These are phyloP conservation scores for Corythoichthys haematopterus DNA, from an alignment of 2,113 vertebrate genomes.

Conservation along the genomic window DNA sequence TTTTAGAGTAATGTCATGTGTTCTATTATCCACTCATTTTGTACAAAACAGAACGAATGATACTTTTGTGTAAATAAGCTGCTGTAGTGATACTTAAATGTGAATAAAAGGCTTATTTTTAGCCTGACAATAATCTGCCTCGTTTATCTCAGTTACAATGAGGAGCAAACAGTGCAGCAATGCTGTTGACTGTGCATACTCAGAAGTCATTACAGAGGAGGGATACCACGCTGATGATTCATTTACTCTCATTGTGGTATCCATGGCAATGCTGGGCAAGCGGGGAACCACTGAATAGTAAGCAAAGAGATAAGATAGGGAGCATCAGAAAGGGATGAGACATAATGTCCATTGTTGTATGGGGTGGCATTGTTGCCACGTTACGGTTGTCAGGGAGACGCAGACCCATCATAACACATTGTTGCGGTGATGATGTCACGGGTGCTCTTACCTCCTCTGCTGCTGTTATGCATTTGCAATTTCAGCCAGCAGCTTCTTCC, in stretches of 20 bases:
- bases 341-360: conserved; percentile 42
- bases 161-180: not conserved
- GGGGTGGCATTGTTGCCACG: conserved; percentile 65
- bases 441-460: not conserved
- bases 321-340: conserved; percentile 5
- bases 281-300: conserved; percentile 13
- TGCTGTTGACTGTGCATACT: conserved; percentile 18
- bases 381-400: conserved; percentile 70
- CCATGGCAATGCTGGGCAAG: conserved; percentile 26
- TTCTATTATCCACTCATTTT: conserved; percentile 3
- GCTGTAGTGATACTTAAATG: conserved; percentile 35
- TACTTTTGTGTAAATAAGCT: conserved; percentile 58
- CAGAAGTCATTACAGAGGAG: conserved; percentile 20
- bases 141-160: not conserved
- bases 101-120: conserved; percentile 49
- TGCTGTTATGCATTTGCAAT: not conserved
- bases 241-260: conserved; percentile 21
- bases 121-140: not conserved
- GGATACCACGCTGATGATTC: conserved; percentile 30
- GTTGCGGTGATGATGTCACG: conserved; percentile 1
- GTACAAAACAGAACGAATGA: conserved; percentile 24
- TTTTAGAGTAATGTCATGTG: not conserved
- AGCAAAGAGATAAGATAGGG: conserved; percentile 13
- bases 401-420: conserved; percentile 28
- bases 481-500: not conserved